Evolutionary conservation across 2,113 vertebrate species (phyloP).

Genomic region (Alligator sinensis): DNA sequence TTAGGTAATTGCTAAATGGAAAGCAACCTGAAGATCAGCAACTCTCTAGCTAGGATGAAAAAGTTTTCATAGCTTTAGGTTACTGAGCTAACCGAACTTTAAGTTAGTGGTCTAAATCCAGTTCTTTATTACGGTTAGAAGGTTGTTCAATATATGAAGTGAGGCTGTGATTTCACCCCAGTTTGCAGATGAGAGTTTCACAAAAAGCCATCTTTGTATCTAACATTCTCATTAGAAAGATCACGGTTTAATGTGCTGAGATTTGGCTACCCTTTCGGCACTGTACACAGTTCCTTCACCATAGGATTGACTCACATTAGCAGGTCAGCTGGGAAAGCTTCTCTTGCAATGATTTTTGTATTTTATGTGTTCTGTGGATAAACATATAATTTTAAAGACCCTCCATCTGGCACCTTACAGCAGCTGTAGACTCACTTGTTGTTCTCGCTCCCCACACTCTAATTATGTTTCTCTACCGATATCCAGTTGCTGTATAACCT

Average conservation of each 20-base stretch:
- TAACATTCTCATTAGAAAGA: neutral
- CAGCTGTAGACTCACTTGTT: neutral
- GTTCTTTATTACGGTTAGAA: neutral
- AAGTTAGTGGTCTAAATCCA: neutral
- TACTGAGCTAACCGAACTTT: no score
- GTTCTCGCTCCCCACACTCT: neutral
- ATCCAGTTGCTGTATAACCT: neutral
- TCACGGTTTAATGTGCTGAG: neutral
- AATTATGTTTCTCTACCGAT: neutral
- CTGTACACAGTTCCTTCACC: neutral
- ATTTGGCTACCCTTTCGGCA: neutral
- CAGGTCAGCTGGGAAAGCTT: neutral
- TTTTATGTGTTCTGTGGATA: neutral
- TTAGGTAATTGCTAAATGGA: no score
- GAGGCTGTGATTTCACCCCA: neutral
- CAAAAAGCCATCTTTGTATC: accelerated
- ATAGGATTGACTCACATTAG: neutral
- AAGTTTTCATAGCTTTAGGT: no score
- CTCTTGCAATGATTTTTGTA: neutral
- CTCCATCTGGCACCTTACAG: neutral
- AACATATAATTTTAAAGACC: neutral
- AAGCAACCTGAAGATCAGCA: no score
- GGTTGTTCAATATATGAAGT: neutral
- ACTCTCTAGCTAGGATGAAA: no score
- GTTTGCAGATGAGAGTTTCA: accelerated